A percentile compares a stretch with the other conserved stretches of the same genome.
These are phyloP conservation scores for Drosophila tanythrix DNA, from an alignment of 2,888 invertebrate genomes.

Conservation along the genomic window DNA sequence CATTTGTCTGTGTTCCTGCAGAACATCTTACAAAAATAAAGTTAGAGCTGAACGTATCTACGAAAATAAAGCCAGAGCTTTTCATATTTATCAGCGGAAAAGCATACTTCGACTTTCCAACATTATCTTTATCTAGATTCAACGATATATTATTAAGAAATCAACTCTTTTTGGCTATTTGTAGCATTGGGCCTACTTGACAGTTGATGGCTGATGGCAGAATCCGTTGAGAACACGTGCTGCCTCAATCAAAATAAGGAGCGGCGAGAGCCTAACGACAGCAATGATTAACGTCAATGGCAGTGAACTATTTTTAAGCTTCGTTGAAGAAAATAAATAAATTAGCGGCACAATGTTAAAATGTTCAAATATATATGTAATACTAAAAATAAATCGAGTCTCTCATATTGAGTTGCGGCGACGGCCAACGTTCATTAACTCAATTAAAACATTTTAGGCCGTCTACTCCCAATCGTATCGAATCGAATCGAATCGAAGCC, in stretches of 20 bases:
- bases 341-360: constrained; percentile 63
- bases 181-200: neutral
- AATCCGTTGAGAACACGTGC: neutral
- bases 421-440: constrained; percentile 61
- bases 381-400: constrained; percentile 65
- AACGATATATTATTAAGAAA: neutral
- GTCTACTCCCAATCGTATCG: constrained; percentile 39
- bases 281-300: constrained; percentile 15
- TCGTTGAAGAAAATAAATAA: constrained; percentile 59
- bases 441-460: constrained; percentile 66
- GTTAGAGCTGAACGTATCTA: too few species aligned
- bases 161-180: neutral
- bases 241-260: neutral
- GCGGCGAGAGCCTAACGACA: constrained; percentile 5
- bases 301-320: constrained; percentile 64
- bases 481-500: neutral
- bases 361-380: constrained; percentile 54
- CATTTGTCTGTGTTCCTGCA: neutral
- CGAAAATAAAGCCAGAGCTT: too few species aligned
- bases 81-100: neutral
- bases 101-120: neutral
- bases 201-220: neutral
- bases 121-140: neutral
- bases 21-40: neutral
- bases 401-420: constrained; percentile 14